Evolutionary conservation across 1,140 invertebrate genomes (phyloP), one percentile per base, ranked within the genome.

Genomic region (Lepidostoma basale): DNA sequence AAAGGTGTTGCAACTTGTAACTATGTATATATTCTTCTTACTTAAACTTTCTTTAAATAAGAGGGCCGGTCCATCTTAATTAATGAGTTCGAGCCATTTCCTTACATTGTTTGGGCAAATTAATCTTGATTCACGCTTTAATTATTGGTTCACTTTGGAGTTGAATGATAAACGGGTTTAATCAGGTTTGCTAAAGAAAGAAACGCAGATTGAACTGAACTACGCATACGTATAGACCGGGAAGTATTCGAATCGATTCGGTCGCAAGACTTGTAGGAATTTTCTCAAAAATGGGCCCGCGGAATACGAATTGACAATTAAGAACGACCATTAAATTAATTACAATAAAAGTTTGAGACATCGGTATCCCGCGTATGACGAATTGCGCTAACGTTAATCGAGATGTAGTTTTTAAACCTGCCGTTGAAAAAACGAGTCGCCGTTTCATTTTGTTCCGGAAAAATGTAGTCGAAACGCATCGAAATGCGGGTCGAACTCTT

Each of bases 301-400:
- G 54, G 30, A 59, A 39, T 40, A 59, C 36, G 33, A 54, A 59
- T 28, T 28, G 23, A 23, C 26, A 62, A 62, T 62, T 62, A 62
- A 62, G 40, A 16, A n/a, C 23, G 42, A 62, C 45, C 59, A 62
- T 62, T 62, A 62, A 62, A 44, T 62, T 62, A 62, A 62, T 62
- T 44, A 62, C 59, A 39, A 39, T 44, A 28, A 44, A 30, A 12
- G 25, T 62, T 62, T 28, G 36, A 45, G 59, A 62, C 12, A 62
- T 62, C 14, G 59, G 39, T 39, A 44, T 62, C 59, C 22, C 25
- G 59, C 42, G 23, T 16, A 62, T 44, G 59, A 62, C 25, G 23
- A 28, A 59, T 59, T 59, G 33, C 56, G 26, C 54, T 45, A 28
- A 42, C 56, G 56, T 59, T 40, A 40, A 59, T 14, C 25, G 56